Conservation (phyloP, 2,113 vertebrate genomes). For the Syngnathus scovelli region DNA sequence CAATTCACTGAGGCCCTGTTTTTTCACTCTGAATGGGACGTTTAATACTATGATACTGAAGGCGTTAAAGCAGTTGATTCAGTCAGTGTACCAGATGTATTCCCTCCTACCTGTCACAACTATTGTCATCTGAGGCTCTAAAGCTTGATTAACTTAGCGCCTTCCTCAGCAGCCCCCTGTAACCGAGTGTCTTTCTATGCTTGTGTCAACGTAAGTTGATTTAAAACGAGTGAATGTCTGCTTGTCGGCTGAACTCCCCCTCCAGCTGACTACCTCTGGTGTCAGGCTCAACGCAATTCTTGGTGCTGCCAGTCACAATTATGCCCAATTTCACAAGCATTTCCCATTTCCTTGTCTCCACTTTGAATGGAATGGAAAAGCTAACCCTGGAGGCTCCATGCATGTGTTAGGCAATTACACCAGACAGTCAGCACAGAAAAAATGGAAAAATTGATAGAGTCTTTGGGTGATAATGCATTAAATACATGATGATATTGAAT, state of each 20-base stretch:
- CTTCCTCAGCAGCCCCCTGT: constrained; percentile 43
- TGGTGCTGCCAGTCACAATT: constrained; percentile 61
- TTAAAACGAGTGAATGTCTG: constrained; percentile 43
- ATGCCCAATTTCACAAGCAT: constrained; percentile 58
- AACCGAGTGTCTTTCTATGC: constrained; percentile 26
- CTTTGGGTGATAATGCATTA: constrained; percentile 14
- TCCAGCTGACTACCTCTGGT: constrained; percentile 44
- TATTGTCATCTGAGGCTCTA: constrained; percentile 60
- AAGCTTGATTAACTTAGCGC: constrained; percentile 66
- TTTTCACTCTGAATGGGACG: constrained; percentile 14
- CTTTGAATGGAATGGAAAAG: constrained; percentile 60
- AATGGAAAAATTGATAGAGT: constrained; percentile 47
- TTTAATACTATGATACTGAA: constrained; percentile 27
- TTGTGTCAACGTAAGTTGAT: constrained; percentile 45
- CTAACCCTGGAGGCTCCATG: constrained; percentile 49
- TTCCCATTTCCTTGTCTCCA: constrained; percentile 64
- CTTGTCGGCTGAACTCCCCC: constrained; percentile 45
- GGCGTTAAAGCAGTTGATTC: constrained; percentile 25
- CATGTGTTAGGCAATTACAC: constrained; percentile 59
- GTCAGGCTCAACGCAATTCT: constrained; percentile 46
- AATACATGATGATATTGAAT: neutral
- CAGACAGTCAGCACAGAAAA: constrained; percentile 45
- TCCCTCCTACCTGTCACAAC: constrained; percentile 56
- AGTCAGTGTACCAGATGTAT: constrained; percentile 44
- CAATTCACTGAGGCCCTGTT: neutral